Evolutionary conservation across 2,888 invertebrate species (phyloP).

Genomic region (Apotomis betuletana): DNA sequence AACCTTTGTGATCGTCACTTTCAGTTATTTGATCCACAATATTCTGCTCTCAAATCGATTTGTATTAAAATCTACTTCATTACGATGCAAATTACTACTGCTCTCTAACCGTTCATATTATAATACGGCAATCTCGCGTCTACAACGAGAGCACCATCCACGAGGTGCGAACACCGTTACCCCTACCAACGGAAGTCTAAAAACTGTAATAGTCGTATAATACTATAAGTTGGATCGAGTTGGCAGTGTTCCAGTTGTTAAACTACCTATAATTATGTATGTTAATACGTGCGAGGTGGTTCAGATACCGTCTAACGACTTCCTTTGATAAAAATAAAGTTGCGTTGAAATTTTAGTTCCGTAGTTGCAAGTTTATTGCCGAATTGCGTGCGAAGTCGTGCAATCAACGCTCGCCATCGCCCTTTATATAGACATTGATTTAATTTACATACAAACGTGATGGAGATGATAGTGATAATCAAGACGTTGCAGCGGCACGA

Average conservation of each 20-base stretch:
- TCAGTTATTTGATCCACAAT: conserved; percentile 8
- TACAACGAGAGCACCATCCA: conserved; percentile 56
- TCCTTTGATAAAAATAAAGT: conserved; percentile 82
- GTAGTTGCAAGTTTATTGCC: conserved; percentile 79
- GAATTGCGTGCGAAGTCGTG: conserved; percentile 74
- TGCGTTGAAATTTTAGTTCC: conserved; percentile 83
- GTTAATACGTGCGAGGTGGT: conserved; percentile 80
- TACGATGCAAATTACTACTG: conserved; percentile 32
- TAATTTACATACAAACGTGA: conserved; percentile 75
- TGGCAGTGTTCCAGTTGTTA: conserved; percentile 77
- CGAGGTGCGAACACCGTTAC: conserved; percentile 66
- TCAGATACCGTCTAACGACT: conserved; percentile 82
- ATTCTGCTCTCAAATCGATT: conserved; percentile 27
- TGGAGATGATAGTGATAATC: conserved; percentile 59
- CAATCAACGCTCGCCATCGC: conserved; percentile 74
- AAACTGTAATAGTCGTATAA: conserved; percentile 74
- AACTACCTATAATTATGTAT: conserved; percentile 82
- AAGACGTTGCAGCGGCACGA: conserved; percentile 56
- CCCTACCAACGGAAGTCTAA: conserved; percentile 69
- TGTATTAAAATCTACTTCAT: conserved; percentile 36
- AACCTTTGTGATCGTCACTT: neutral
- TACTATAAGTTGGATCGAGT: conserved; percentile 66
- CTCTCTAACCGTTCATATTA: conserved; percentile 34
- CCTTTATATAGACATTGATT: conserved; percentile 82
- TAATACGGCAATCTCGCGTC: conserved; percentile 57